A percentile compares a stretch with the other conserved stretches of the same genome.
Evolutionary conservation across 2,888 invertebrate species (phyloP).

Genomic region (Drosophila sordidapex): DNA sequence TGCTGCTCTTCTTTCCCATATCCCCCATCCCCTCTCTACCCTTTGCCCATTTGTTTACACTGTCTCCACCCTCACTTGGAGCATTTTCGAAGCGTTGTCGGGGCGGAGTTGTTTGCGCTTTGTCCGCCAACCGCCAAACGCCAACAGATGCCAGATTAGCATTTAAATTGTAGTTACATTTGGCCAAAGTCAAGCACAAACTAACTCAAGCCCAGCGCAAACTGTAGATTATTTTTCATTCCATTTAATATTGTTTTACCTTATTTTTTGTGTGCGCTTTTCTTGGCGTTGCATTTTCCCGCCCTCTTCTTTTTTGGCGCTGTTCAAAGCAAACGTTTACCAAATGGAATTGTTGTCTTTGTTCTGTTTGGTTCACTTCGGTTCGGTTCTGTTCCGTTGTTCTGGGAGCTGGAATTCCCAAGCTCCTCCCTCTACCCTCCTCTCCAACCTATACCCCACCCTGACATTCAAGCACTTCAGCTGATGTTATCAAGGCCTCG

Average conservation of each 20-base stretch:
- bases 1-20: constrained; percentile 10
- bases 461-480: constrained; percentile 36
- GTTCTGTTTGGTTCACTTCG: constrained; percentile 39
- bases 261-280: constrained; percentile 29
- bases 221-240: constrained; percentile 72
- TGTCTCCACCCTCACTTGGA: constrained; percentile 46
- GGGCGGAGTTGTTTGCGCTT: constrained; percentile 73
- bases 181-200: constrained; percentile 62
- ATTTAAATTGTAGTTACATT: constrained; percentile 80
- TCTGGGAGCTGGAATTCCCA: constrained; percentile 59
- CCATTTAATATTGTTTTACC: constrained; percentile 44
- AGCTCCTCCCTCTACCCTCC: not conserved
- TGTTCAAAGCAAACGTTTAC: constrained; percentile 64
- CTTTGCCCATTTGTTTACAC: constrained; percentile 1
- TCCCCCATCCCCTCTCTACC: not conserved
- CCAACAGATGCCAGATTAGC: constrained; percentile 78
- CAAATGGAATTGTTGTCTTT: constrained; percentile 79
- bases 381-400: constrained; percentile 29
- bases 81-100: constrained; percentile 24
- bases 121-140: constrained; percentile 67
- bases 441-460: constrained; percentile 2
- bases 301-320: constrained; percentile 43
- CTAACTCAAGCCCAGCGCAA: constrained; percentile 51
- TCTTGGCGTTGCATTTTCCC: constrained; percentile 60
- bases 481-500: constrained; percentile 70